phyloP scores from a whole-genome alignment of 2,888 invertebrate genomes.

The Drosophila prostipennis region DNA sequence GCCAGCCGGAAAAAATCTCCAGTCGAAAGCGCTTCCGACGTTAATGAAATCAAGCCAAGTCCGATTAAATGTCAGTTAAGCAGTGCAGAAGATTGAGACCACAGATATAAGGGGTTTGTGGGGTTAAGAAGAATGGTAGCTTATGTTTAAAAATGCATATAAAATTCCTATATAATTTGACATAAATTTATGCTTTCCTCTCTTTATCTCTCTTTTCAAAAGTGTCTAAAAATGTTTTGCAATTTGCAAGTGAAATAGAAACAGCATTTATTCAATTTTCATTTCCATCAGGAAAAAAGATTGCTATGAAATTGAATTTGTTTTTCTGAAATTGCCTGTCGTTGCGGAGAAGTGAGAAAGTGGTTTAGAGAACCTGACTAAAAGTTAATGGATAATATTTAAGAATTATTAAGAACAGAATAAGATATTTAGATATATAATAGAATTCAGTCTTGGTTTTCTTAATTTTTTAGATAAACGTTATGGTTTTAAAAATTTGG shows the following conservation, averaged over 20 bases:
- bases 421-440: too few species aligned
- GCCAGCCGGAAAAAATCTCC: constrained; percentile 21
- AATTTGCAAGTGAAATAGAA: constrained; percentile 1
- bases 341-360: neutral
- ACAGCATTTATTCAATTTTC: constrained; percentile 1
- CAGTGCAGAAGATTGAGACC: neutral
- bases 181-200: neutral
- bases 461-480: too few species aligned
- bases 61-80: constrained; percentile 12
- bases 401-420: too few species aligned
- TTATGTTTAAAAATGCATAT: neutral
- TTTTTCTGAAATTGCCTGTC: neutral
- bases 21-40: constrained; percentile 13
- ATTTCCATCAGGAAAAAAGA: constrained; percentile 15
- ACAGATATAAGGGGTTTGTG: neutral
- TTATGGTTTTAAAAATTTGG: too few species aligned
- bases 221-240: constrained; percentile 5
- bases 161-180: neutral
- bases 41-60: constrained; percentile 9
- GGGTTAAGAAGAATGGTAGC: neutral
- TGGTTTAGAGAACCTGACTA: neutral
- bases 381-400: too few species aligned
- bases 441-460: too few species aligned
- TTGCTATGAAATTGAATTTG: constrained; percentile 15
- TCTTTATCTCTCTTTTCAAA: constrained; percentile 7